Percentiles rank a stretch among this genome's conserved stretches.
Evolutionary conservation across 1,140 invertebrate genomes (phyloP).

Genomic region (Diprion similis): DNA sequence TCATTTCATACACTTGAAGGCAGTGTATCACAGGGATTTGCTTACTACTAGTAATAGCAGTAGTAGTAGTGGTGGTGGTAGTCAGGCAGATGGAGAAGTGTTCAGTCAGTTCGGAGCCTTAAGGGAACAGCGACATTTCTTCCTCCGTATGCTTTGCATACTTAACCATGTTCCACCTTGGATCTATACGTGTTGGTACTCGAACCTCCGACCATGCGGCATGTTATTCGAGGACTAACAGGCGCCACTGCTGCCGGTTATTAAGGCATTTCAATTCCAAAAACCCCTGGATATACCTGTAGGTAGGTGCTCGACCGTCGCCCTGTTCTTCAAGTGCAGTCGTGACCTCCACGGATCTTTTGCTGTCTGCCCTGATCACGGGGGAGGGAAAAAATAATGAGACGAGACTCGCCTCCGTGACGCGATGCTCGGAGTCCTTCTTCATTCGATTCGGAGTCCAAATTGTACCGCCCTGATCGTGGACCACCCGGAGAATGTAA

Average conservation of each 20-base stretch:
- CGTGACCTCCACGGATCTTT: too few species aligned
- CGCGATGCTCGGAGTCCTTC: background rate
- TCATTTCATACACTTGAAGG: too few species aligned
- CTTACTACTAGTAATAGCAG: too few species aligned
- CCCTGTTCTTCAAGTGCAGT: too few species aligned
- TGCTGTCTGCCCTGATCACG: background rate
- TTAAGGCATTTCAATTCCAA: background rate
- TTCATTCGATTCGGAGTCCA: background rate
- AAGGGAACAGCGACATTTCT: too few species aligned
- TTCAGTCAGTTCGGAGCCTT: background rate
- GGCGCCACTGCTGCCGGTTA: background rate
- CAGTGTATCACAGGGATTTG: too few species aligned
- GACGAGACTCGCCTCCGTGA: background rate
- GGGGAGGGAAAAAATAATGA: background rate
- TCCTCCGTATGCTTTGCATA: too few species aligned
- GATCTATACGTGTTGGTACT: background rate
- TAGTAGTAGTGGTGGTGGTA: too few species aligned
- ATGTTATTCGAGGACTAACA: background rate
- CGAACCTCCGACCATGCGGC: background rate
- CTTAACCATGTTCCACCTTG: too few species aligned
- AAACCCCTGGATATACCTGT: background rate
- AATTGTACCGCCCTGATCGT: background rate
- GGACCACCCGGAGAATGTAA: background rate
- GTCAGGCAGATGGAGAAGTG: background rate
- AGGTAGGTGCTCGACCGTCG: too few species aligned